phyloP scores from a whole-genome alignment of 2,113 vertebrate genomes.

The Petromus typicus region DNA sequence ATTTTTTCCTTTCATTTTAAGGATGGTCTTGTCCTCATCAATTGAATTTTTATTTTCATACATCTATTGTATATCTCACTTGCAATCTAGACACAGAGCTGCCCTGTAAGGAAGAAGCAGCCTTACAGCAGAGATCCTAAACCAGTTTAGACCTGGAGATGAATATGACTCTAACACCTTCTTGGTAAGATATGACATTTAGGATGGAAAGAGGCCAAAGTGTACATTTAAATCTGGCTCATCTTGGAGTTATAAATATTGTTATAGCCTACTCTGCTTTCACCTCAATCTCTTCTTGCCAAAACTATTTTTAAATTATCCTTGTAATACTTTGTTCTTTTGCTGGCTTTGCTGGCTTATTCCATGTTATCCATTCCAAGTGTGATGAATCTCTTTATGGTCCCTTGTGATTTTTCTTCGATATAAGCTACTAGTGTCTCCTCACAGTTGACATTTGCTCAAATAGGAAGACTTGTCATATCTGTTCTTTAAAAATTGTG shows the following conservation, averaged over 20 bases:
- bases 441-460: conserved; percentile 68
- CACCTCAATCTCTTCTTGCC: conserved; percentile 58
- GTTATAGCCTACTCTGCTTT: conserved; percentile 73
- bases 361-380: conserved; percentile 45
- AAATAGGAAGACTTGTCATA: neutral
- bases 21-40: conserved; percentile 6
- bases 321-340: conserved; percentile 69
- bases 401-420: conserved; percentile 63
- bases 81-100: conserved; percentile 14
- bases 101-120: conserved; percentile 61
- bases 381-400: conserved; percentile 66
- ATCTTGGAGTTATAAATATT: conserved; percentile 78
- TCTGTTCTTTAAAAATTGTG: conserved; percentile 49
- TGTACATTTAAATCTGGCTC: conserved; percentile 74
- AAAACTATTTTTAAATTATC: conserved; percentile 77
- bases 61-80: neutral
- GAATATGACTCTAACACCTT: conserved; percentile 66
- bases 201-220: conserved; percentile 73
- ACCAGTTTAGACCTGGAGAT: conserved; percentile 45
- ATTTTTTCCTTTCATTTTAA: conserved; percentile 61
- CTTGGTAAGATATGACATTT: conserved; percentile 70
- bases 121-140: conserved; percentile 66
- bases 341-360: conserved; percentile 55
- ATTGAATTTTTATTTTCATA: conserved; percentile 56
- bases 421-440: conserved; percentile 33